Conservation (phyloP, 2,888 invertebrate genomes). For the Biston betularia region DNA sequence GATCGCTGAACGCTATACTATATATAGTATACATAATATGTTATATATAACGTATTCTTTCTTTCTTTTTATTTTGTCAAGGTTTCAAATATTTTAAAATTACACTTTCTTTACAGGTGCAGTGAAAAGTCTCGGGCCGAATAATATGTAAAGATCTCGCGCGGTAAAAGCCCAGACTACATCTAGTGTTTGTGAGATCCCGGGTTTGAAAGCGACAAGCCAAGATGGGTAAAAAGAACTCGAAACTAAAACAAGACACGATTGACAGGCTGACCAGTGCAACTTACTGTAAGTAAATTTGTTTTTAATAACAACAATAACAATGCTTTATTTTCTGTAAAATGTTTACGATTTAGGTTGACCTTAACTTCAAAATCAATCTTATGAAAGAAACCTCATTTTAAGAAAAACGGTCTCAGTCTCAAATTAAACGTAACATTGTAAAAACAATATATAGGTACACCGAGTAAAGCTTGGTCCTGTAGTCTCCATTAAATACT, state of each 20-base stretch:
- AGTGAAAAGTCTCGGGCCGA: conserved; percentile 51
- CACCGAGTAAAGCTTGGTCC: no score
- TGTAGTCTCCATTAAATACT: no score
- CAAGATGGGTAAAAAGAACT: conserved; percentile 98
- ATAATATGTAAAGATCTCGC: conserved; percentile 75
- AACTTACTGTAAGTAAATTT: conserved; percentile 94
- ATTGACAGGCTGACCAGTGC: conserved; percentile 96
- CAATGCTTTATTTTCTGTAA: background rate
- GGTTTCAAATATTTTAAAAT: background rate
- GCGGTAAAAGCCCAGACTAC: conserved; percentile 54
- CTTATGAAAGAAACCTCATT: no score
- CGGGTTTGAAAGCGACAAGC: conserved; percentile 46
- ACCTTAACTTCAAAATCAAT: no score
- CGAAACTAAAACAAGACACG: conserved; percentile 97
- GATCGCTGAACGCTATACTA: background rate
- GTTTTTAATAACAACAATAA: no score
- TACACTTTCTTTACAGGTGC: conserved; percentile 58
- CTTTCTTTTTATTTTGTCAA: background rate
- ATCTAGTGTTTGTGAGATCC: conserved; percentile 53
- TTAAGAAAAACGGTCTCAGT: no score
- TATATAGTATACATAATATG: no score
- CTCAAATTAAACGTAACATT: no score
- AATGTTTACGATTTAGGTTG: no score
- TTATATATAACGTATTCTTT: no score
- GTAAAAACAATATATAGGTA: no score